Conservation (phyloP, 2,888 invertebrate genomes). For the Macropis europaea region DNA sequence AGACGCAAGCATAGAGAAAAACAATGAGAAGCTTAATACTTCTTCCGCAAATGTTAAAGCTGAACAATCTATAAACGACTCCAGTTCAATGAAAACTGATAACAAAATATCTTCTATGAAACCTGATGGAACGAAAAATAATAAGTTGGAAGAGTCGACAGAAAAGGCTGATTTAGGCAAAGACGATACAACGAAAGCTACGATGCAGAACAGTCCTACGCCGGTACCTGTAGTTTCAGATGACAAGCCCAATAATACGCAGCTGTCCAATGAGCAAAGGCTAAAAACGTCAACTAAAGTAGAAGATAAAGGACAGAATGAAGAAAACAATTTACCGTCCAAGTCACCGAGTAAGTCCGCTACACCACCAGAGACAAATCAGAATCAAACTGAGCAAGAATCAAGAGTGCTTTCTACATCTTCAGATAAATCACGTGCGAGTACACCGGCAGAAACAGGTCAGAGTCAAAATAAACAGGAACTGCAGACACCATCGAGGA, state of each 20-base stretch:
- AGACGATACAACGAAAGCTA: not conserved
- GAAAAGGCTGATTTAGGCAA: not conserved
- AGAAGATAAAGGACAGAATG: too few relatives aligned
- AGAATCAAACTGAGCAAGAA: not conserved
- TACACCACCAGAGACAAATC: not conserved
- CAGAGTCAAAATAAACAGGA: not conserved
- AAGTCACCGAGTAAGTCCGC: conserved; percentile 26
- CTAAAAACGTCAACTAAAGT: conserved; percentile 15
- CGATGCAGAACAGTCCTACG: not conserved
- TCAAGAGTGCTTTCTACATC: not conserved
- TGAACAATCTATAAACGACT: conserved; percentile 4
- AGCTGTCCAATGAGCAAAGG: not conserved
- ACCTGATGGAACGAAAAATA: not conserved
- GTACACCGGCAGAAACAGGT: not conserved
- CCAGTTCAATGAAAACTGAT: not conserved
- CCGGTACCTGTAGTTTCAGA: not conserved
- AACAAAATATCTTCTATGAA: conserved; percentile 5
- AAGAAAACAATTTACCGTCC: not conserved
- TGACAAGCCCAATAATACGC: not conserved
- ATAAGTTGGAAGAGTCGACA: too few relatives aligned
- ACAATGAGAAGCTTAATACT: not conserved
- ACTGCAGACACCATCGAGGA: not conserved
- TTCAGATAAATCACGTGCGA: conserved; percentile 16
- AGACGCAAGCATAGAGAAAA: not conserved
- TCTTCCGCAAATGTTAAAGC: not conserved